Evolutionary conservation across 2,888 invertebrate genomes (phyloP).

Genomic region (Gasteruption jaculator): DNA sequence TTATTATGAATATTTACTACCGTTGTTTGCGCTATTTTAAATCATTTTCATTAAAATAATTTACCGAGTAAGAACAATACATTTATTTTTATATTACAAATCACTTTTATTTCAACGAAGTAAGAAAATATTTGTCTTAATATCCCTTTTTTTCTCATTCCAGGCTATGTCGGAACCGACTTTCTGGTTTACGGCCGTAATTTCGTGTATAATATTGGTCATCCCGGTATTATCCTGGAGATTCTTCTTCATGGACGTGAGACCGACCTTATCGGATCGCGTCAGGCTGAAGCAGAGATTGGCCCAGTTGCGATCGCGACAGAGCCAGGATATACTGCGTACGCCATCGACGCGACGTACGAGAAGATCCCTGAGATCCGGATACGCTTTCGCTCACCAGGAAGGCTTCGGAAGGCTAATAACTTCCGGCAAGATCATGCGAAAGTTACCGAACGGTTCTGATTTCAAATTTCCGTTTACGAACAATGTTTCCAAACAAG

Average conservation of each 20-base stretch:
- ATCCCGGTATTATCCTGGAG: slow-evolving; percentile 92
- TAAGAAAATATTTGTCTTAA: slow-evolving; percentile 3
- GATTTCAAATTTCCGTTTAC: slow-evolving; percentile 68
- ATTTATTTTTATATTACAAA: too few species aligned
- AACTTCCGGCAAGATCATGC: slow-evolving; percentile 95
- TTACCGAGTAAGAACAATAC: too few species aligned
- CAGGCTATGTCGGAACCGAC: slow-evolving; percentile 84
- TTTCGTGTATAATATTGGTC: slow-evolving; percentile 79
- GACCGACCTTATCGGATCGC: slow-evolving; percentile 88
- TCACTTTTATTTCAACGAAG: background rate
- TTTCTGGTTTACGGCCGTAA: slow-evolving; percentile 81
- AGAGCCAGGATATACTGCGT: slow-evolving; percentile 74
- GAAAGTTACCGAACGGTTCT: slow-evolving; percentile 70
- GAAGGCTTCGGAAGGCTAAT: slow-evolving; percentile 96
- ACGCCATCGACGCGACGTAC: slow-evolving; percentile 86
- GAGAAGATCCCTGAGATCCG: slow-evolving; percentile 87
- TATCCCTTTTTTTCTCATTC: slow-evolving; percentile 17
- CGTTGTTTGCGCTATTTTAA: too few species aligned
- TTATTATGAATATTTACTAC: too few species aligned
- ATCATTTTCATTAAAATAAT: too few species aligned
- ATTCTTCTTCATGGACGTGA: slow-evolving; percentile 88
- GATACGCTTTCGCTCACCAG: slow-evolving; percentile 98
- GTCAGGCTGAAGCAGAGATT: slow-evolving; percentile 78
- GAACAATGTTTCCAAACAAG: slow-evolving; percentile 47
- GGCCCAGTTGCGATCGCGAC: slow-evolving; percentile 64